Base-by-base conservation (phyloP, 37 sponge, comb jelly and placozoan genomes). In the Eunapius fragilis region DNA sequence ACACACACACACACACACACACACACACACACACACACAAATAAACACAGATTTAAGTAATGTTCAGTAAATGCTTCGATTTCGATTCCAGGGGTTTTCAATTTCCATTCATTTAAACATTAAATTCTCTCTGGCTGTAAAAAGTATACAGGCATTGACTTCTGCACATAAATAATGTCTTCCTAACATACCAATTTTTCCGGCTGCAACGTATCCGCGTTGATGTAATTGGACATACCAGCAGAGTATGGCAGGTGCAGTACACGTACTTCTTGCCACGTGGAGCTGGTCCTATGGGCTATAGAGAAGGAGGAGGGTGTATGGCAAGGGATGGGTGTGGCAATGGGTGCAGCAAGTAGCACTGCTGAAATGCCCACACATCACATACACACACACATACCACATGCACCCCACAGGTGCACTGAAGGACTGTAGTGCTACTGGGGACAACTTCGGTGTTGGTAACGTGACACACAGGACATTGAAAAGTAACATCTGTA, bases 181-280 rank as follows among this genome's bases (percentile, higher is more conserved):
- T 9, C 41, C 71, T 70, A 10, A 67, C 93, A 79, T 70, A 97
- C 97, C 97, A 97, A 89, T 94, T 94, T 69, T 79, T 78, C 31
- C 97, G 76, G 0, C 95, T 95, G 37, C 97, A 97, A 73, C 92
- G 92, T 24, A 97, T 93, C 41, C 93, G 76, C 5, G 85, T 76
- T 24, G 97, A 95, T 41, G 89, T 91, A 25, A 69, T 82, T 19
- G 94, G 89, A 48, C 97, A 97, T 11, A 92, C 91, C 12, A 97
- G 95, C 25, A 97, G 87, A 76, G 95, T 92, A 81, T 97, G 94
- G 77, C 97, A 97, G n/a, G 93, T 89, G 81, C 97, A 97, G 24
- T 95, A 79, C 6, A 97, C 94, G 75, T 97, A 97, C 84, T 94
- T 97, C 90, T 97, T 97, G 24, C 97, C 97, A 71, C 82, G 84